phyloP scores from a whole-genome alignment of 2,888 invertebrate species.

The Blastobasis lacticolella region DNA sequence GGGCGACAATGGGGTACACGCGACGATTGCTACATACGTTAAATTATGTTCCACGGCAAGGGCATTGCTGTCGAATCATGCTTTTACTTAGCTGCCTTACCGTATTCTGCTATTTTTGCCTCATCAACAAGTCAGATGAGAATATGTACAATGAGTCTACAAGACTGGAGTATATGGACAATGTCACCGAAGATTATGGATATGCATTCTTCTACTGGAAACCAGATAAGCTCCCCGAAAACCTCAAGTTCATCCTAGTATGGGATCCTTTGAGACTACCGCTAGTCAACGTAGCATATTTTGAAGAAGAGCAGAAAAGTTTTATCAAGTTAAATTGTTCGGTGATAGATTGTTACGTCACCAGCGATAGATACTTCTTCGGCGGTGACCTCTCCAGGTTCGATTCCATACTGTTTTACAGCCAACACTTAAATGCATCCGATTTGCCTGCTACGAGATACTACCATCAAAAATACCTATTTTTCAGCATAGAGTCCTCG shows the following conservation, averaged over 20 bases:
- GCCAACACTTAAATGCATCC: conserved; percentile 19
- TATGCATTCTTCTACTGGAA: no score
- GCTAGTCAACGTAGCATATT: conserved; percentile 32
- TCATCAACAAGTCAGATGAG: no score
- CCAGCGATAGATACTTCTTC: conserved; percentile 34
- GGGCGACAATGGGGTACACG: no score
- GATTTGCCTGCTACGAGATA: conserved; percentile 35
- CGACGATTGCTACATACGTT: no score
- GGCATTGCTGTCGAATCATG: no score
- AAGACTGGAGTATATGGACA: no score
- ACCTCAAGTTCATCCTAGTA: conserved; percentile 47
- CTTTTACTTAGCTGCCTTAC: no score
- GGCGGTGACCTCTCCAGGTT: conserved; percentile 38
- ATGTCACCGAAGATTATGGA: no score
- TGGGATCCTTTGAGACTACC: conserved; percentile 42
- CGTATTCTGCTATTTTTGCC: no score
- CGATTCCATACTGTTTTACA: conserved; percentile 53
- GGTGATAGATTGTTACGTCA: conserved; percentile 47
- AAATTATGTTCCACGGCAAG: no score
- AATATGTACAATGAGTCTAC: no score
- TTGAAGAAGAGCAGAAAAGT: conserved; percentile 39
- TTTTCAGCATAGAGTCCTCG: conserved; percentile 53
- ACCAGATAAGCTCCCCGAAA: conserved; percentile 9
- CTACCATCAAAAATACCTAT: conserved; percentile 51
- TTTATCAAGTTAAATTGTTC: conserved; percentile 52